phyloP scores from a whole-genome alignment of 2,888 invertebrate species.

The Agriopis leucophaearia region DNA sequence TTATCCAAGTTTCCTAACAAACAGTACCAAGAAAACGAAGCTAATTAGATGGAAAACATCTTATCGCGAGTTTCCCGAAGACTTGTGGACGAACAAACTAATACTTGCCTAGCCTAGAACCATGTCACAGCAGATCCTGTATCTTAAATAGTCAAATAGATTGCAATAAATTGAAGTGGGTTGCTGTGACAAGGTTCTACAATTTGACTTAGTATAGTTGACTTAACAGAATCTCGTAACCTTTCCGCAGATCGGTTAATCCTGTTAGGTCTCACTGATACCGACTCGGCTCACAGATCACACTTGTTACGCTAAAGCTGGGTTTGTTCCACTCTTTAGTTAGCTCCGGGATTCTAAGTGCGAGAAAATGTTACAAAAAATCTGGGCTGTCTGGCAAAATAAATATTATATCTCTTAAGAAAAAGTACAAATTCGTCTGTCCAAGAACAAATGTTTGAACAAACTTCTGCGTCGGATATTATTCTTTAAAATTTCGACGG shows the following conservation, averaged over 20 bases:
- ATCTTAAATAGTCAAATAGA: not conserved
- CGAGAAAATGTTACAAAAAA: not conserved
- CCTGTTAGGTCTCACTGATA: constrained; percentile 7
- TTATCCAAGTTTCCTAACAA: constrained; percentile 15
- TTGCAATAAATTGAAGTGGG: not conserved
- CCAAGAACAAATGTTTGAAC: too few relatives aligned
- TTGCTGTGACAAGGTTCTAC: constrained; percentile 10
- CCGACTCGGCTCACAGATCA: not conserved
- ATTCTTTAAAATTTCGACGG: too few relatives aligned
- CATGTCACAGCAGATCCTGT: not conserved
- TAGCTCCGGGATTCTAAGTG: not conserved
- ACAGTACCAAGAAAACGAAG: constrained; percentile 21
- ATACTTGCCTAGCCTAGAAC: not conserved
- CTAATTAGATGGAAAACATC: constrained; percentile 32
- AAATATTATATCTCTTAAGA: too few relatives aligned
- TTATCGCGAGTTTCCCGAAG: constrained; percentile 25
- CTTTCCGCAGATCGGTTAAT: constrained; percentile 14
- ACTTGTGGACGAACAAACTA: constrained; percentile 7
- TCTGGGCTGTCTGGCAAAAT: too few relatives aligned
- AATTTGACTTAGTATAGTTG: not conserved
- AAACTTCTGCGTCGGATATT: too few relatives aligned
- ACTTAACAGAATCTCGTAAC: constrained; percentile 9
- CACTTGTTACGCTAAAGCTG: constrained; percentile 1
- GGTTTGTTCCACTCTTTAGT: not conserved
- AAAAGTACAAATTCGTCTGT: too few relatives aligned